phyloP scores from a whole-genome alignment of 2,888 invertebrate genomes.

The Xestia xanthographa region DNA sequence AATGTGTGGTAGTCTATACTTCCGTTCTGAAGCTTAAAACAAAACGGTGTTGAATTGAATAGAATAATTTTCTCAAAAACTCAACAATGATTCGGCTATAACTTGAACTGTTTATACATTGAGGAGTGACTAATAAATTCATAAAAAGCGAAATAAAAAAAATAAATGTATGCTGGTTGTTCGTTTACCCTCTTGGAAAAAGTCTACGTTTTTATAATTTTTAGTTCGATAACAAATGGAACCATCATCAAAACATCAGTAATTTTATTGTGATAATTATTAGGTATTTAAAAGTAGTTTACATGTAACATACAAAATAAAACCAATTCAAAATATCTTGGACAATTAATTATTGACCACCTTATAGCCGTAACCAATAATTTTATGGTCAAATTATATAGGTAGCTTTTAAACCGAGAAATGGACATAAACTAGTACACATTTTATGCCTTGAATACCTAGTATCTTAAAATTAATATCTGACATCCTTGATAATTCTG shows the following conservation, averaged over 20 bases:
- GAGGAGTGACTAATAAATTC: not conserved
- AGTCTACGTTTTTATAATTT: not conserved
- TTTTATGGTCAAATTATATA: conserved; percentile 53
- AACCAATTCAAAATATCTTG: conserved; percentile 18
- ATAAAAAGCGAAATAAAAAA: not conserved
- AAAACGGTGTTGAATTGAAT: not conserved
- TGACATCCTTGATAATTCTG: conserved; percentile 54
- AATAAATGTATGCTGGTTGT: not conserved
- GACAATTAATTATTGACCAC: conserved; percentile 35
- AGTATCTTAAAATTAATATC: conserved; percentile 56
- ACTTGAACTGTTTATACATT: not conserved
- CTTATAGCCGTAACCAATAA: conserved; percentile 41
- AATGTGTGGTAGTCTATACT: too few relatives aligned
- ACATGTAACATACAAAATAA: conserved; percentile 10
- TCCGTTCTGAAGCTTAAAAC: not conserved
- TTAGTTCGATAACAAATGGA: conserved; percentile 9
- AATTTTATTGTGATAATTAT: conserved; percentile 9
- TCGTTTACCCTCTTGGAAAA: not conserved
- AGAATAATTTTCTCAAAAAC: not conserved
- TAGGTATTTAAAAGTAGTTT: conserved; percentile 14
- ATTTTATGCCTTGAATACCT: conserved; percentile 45
- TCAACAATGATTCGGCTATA: not conserved
- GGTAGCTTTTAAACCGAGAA: conserved; percentile 40
- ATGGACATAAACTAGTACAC: conserved; percentile 24
- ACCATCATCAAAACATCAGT: conserved; percentile 28